These are phyloP conservation scores for Ifrita kowaldi DNA, from an alignment of 2,113 vertebrate genomes.

Conservation along the genomic window DNA sequence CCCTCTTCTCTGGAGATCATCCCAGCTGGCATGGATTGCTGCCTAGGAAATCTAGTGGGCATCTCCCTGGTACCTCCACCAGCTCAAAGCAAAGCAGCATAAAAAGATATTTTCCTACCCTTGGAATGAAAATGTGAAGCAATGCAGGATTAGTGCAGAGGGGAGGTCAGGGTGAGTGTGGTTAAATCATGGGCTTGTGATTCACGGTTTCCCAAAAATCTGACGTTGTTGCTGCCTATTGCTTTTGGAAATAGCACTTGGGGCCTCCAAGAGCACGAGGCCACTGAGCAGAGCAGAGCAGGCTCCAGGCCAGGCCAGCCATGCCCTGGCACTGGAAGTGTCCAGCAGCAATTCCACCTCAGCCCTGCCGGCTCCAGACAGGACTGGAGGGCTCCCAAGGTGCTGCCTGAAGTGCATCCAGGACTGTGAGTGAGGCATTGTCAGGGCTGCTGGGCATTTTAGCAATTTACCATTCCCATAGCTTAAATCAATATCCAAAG, in stretches of 20 bases:
- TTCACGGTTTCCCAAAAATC: slow-evolving; percentile 13
- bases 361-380: neutral
- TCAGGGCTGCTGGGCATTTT: neutral
- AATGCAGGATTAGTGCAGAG: neutral
- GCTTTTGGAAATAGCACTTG: neutral
- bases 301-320: neutral
- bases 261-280: neutral
- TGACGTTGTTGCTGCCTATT: neutral
- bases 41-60: neutral
- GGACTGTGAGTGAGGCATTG: neutral
- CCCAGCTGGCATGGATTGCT: neutral
- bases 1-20: neutral
- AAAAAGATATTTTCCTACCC: neutral
- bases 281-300: neutral
- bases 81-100: neutral
- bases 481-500: neutral
- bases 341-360: neutral
- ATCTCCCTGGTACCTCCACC: neutral
- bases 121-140: neutral
- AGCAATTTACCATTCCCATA: neutral
- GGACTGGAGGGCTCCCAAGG: neutral
- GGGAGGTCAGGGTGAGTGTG: neutral
- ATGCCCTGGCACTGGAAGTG: neutral
- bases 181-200: neutral
- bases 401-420: neutral